Evolutionary conservation across 2,888 invertebrate genomes (phyloP).

Genomic region (Gasteruption jaculator): DNA sequence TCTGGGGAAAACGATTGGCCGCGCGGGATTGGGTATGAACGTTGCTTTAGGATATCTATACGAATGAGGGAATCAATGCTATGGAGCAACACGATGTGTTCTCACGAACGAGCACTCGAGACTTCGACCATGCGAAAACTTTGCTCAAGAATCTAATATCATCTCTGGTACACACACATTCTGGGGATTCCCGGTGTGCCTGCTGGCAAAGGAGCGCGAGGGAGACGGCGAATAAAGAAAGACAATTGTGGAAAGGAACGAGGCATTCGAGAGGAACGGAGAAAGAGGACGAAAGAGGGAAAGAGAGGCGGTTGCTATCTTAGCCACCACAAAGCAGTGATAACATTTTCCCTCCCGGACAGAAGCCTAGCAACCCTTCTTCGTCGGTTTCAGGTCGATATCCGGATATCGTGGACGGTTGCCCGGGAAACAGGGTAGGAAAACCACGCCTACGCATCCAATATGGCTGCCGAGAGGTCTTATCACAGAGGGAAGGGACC

Average conservation of each 20-base stretch:
- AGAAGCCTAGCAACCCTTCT: slow-evolving; percentile 49
- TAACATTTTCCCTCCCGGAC: slow-evolving; percentile 52
- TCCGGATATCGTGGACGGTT: slow-evolving; percentile 40
- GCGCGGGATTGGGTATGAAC: too few species aligned
- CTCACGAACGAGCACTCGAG: slow-evolving; percentile 31
- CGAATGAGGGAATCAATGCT: slow-evolving; percentile 33
- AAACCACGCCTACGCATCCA: slow-evolving; percentile 47
- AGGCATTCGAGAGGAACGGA: slow-evolving; percentile 22
- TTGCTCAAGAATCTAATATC: slow-evolving; percentile 51
- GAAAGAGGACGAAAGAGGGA: slow-evolving; percentile 21
- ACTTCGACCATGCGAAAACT: slow-evolving; percentile 47
- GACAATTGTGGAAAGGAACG: slow-evolving; percentile 11
- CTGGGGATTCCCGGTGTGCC: slow-evolving; percentile 36
- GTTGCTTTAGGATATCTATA: too few species aligned
- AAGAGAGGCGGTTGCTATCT: slow-evolving; percentile 46
- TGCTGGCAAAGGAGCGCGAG: slow-evolving; percentile 17
- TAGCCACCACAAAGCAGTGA: slow-evolving; percentile 53
- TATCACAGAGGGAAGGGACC: too few species aligned
- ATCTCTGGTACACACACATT: slow-evolving; percentile 47
- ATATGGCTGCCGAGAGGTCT: slow-evolving; percentile 48
- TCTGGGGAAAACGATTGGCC: too few species aligned
- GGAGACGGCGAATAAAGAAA: slow-evolving; percentile 16
- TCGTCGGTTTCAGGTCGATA: slow-evolving; percentile 42
- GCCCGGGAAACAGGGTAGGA: slow-evolving; percentile 43
- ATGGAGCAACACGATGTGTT: slow-evolving; percentile 30